Evolutionary conservation across 2,113 vertebrate species (phyloP), one percentile per base, ranked within the genome.

Genomic region (Acrocephalus arundinaceus): DNA sequence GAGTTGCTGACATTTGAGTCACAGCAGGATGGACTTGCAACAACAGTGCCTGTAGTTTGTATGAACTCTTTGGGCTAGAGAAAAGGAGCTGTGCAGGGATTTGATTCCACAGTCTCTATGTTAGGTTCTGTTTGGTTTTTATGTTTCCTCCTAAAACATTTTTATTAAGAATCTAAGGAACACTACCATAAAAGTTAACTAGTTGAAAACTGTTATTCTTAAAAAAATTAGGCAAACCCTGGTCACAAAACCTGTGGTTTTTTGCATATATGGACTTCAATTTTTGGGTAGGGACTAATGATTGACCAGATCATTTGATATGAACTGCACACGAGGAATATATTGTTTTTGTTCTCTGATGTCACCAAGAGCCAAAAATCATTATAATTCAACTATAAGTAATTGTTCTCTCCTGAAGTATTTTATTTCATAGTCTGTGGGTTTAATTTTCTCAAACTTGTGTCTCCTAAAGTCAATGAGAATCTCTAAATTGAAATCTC

Each of bases 1-100:
- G 49, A 87, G 33, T 39, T 37, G 16, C 48, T 89, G 63, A 31
- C 16, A 21, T 48, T 39, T 57, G 63, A 57, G 37, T 48, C 63
- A 65, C 76, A 61, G 12, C 33, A 45, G 68, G 49, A 45, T 55
- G 63, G 46, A 24, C 16, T 61, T 22, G 17, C 11, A 58, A 20
- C 9, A 25, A 5, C 5, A 3, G 7, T 2, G 2, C 15, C 8
- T 2, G 0, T 13, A 28, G 43, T 22, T 66, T 49, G 16, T n/a
- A 9, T 23, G 43, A 79, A 41, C 30, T 57, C 46, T 48, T 57
- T 63, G 43, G 33, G 10, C 48, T 88, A 73, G 70, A 31, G 68
- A 20, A 67, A 30, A 35, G 24, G 19, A 15, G 23, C 46, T 37
- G 5, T 57, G 17, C 5, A 41, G 66, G 55, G n/a, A 41, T 82